A percentile compares a stretch with the other conserved stretches of the same genome.
These are phyloP conservation scores for Drosophila bifasciata DNA, from an alignment of 1,140 invertebrate genomes.

Conservation along the genomic window DNA sequence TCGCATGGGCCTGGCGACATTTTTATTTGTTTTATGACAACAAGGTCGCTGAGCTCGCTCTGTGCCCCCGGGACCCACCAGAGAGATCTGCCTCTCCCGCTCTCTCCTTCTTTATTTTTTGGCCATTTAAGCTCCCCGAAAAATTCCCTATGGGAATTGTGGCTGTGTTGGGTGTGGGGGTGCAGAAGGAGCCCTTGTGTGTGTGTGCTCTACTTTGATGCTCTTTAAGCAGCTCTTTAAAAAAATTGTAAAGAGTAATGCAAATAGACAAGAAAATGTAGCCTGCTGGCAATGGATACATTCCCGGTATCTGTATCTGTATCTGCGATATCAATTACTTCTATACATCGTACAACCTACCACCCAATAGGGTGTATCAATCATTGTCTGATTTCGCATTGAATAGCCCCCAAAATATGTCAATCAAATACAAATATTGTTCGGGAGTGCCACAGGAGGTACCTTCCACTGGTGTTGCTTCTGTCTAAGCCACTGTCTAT, in stretches of 20 bases:
- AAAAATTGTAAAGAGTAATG: neutral
- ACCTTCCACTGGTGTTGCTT: neutral
- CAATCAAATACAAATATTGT: too few relatives aligned
- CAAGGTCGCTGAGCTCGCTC: slow-evolving; percentile 35
- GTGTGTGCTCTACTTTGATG: neutral
- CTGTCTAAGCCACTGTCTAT: slow-evolving; percentile 30
- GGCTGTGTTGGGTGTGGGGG: slow-evolving; percentile 15
- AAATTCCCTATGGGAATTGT: slow-evolving; percentile 51
- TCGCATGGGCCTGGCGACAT: slow-evolving; percentile 69
- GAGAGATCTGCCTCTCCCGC: slow-evolving; percentile 12
- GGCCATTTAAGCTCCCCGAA: slow-evolving; percentile 30
- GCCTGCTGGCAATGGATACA: too few relatives aligned
- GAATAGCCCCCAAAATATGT: too few relatives aligned
- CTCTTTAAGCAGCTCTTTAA: slow-evolving; percentile 38
- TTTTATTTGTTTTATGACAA: slow-evolving; percentile 81
- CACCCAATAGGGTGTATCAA: too few relatives aligned
- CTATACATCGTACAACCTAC: neutral
- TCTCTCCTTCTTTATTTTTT: neutral
- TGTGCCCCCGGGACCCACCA: neutral
- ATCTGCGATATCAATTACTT: too few relatives aligned
- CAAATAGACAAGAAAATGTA: too few relatives aligned
- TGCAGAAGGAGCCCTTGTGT: slow-evolving; percentile 4
- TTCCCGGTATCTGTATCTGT: too few relatives aligned
- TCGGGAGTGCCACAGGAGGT: too few relatives aligned
- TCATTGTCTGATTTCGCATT: too few relatives aligned